These are phyloP conservation scores for Cheirogaleus major DNA, from an alignment of 2,797 vertebrate species.

Conservation along the genomic window DNA sequence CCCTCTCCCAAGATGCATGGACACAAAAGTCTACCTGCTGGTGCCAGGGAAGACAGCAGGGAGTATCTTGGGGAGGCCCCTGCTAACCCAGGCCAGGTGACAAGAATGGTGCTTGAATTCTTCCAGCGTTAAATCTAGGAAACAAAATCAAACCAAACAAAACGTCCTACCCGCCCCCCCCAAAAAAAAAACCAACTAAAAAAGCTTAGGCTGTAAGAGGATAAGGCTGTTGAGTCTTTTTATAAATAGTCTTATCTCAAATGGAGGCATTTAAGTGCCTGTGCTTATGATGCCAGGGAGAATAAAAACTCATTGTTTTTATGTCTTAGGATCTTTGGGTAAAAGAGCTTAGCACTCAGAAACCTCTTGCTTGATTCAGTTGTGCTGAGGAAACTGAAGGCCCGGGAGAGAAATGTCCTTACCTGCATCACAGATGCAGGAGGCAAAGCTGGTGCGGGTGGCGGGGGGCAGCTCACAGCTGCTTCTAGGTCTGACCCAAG, in stretches of 20 bases:
- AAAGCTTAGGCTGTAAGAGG: neutral
- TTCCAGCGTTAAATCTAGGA: constrained; percentile 56
- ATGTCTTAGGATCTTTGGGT: neutral
- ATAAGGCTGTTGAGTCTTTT: neutral
- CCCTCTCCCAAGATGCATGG: constrained; percentile 49
- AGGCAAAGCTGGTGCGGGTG: neutral
- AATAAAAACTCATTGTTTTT: neutral
- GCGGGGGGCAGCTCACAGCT: neutral
- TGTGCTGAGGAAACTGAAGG: neutral
- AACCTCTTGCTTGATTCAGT: neutral
- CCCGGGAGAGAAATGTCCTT: neutral
- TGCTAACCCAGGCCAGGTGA: constrained; percentile 39
- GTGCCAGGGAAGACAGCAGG: neutral
- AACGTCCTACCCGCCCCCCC: accelerated
- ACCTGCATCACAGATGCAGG: accelerated
- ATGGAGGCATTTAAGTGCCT: neutral
- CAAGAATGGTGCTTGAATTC: neutral
- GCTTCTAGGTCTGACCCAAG: too few species aligned
- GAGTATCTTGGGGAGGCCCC: constrained; percentile 51
- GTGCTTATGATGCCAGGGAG: neutral
- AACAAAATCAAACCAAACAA: constrained; percentile 62
- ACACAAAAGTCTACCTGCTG: constrained; percentile 46
- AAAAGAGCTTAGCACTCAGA: neutral
- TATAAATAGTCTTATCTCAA: neutral
- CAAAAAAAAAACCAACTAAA: neutral